These are phyloP conservation scores for Pterois miles DNA, from an alignment of 2,797 vertebrate species.

Conservation along the genomic window DNA sequence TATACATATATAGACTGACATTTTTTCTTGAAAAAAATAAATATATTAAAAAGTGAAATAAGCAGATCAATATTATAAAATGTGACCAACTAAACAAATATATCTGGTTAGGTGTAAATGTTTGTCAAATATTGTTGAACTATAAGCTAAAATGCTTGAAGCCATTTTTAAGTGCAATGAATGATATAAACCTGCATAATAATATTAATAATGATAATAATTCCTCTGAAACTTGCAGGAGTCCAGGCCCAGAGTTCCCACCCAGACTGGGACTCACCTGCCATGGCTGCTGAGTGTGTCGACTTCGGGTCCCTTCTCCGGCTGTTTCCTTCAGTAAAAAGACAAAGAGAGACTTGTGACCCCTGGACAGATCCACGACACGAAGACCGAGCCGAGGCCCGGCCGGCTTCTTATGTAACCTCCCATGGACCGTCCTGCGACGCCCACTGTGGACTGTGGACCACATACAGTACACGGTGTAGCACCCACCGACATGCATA, in stretches of 20 bases:
- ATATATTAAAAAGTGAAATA: too few species aligned
- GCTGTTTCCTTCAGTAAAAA: conserved; percentile 60
- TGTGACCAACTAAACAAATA: not conserved
- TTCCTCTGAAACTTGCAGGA: not conserved
- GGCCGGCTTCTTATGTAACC: conserved; percentile 55
- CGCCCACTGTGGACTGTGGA: conserved; percentile 47
- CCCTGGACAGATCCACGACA: not conserved
- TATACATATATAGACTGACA: too few species aligned
- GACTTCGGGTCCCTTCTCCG: conserved; percentile 9
- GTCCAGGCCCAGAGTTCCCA: not conserved
- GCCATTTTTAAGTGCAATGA: not conserved
- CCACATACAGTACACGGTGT: not conserved
- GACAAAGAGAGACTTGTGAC: conserved; percentile 14
- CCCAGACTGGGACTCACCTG: conserved; percentile 70
- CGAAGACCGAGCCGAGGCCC: not conserved
- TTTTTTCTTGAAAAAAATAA: too few species aligned
- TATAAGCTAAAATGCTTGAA: not conserved
- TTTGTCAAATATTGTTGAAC: not conserved
- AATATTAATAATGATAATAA: not conserved
- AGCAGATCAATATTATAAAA: not conserved
- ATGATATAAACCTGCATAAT: not conserved
- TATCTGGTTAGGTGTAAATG: not conserved
- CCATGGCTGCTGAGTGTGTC: conserved; percentile 66
- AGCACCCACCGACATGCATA: conserved; percentile 12
- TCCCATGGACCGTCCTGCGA: conserved; percentile 22